phyloP scores from a whole-genome alignment of 2,797 vertebrate genomes.

The Jordanella pulchra region DNA sequence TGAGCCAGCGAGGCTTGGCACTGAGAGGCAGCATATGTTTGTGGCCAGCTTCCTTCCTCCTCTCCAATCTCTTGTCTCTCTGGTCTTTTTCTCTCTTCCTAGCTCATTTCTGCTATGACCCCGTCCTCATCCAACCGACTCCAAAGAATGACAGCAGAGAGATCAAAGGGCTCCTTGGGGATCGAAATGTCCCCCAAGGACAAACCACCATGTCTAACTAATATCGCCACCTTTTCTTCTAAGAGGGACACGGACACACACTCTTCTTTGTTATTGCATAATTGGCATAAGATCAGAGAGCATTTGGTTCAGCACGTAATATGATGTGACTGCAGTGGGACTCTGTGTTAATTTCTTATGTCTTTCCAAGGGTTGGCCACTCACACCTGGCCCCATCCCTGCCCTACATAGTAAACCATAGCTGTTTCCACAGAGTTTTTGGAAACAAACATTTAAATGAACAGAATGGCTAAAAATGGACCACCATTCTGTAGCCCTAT shows the following conservation, averaged over 20 bases:
- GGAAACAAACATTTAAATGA: constrained; percentile 34
- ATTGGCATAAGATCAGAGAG: constrained; percentile 71
- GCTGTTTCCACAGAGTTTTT: constrained; percentile 48
- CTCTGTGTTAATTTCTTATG: constrained; percentile 62
- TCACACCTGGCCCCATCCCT: constrained; percentile 47
- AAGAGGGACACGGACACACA: constrained; percentile 23
- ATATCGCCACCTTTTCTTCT: constrained; percentile 27
- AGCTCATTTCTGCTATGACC: constrained; percentile 39
- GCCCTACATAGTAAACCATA: constrained; percentile 58
- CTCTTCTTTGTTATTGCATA: constrained; percentile 70
- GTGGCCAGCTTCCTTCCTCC: constrained; percentile 68
- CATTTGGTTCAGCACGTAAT: constrained; percentile 56
- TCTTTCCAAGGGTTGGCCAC: constrained; percentile 64
- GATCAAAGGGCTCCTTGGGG: constrained; percentile 58
- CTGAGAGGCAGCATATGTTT: constrained; percentile 74
- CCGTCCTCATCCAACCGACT: neutral
- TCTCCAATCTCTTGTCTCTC: constrained; percentile 44
- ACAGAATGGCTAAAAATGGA: constrained; percentile 36
- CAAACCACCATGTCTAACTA: constrained; percentile 37
- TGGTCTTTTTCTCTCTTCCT: constrained; percentile 21
- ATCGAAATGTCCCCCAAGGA: constrained; percentile 38
- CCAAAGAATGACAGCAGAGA: constrained; percentile 21
- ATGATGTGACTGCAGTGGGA: constrained; percentile 48
- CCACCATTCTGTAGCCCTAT: constrained; percentile 22
- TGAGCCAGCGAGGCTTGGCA: constrained; percentile 77